These are phyloP conservation scores for Gymnothorax reevesii DNA, from an alignment of 2,797 vertebrate species.

Conservation along the genomic window DNA sequence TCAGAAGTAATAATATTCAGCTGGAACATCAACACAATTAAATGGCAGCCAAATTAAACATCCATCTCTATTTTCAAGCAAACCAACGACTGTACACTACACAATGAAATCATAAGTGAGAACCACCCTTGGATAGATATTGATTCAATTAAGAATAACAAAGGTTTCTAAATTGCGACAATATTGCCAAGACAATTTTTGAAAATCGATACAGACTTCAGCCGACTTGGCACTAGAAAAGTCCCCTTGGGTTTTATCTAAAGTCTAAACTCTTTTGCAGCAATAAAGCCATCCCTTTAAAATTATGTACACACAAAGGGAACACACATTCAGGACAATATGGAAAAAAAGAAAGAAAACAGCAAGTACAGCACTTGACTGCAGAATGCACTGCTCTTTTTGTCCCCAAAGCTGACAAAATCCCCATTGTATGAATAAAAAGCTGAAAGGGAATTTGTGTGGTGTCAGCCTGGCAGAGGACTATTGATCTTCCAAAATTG, in stretches of 20 bases:
- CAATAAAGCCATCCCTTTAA: not conserved
- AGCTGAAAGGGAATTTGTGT: not conserved
- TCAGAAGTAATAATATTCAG: not conserved
- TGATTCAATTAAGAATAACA: not conserved
- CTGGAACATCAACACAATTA: not conserved
- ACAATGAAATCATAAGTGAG: not conserved
- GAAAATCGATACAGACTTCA: constrained; percentile 1
- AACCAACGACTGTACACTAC: not conserved
- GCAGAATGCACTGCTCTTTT: not conserved
- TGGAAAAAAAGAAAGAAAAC: not conserved
- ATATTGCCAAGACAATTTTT: not conserved
- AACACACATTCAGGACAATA: not conserved
- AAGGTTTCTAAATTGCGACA: not conserved
- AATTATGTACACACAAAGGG: not conserved
- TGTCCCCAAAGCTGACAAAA: not conserved
- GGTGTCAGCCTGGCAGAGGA: not conserved
- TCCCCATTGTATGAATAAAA: not conserved
- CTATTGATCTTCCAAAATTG: not conserved
- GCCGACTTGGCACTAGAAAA: not conserved
- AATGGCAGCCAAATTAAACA: not conserved
- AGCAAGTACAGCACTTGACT: not conserved
- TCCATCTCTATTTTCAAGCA: not conserved
- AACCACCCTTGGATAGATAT: not conserved
- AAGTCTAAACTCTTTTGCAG: no score
- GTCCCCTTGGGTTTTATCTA: not conserved